These are phyloP conservation scores for Patella caerulea DNA, from an alignment of 2,888 invertebrate species.

Conservation along the genomic window DNA sequence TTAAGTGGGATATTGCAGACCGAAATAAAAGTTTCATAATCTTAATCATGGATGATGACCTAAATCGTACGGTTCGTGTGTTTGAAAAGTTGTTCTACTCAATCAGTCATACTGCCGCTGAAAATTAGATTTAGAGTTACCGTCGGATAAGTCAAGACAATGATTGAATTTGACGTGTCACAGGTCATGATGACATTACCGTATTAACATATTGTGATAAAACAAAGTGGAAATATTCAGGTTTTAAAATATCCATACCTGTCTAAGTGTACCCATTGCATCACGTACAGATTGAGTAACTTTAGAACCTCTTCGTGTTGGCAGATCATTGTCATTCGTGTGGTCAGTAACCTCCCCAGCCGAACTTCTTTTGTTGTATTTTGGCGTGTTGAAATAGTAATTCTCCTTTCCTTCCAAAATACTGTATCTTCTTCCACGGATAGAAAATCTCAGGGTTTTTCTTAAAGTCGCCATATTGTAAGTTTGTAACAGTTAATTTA, in stretches of 20 bases:
- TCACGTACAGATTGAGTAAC: conserved; percentile 58
- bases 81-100: too few relatives aligned
- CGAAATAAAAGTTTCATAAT: too few relatives aligned
- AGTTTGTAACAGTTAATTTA: neutral
- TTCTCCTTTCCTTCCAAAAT: conserved; percentile 53
- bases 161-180: too few relatives aligned
- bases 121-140: too few relatives aligned
- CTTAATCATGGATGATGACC: too few relatives aligned
- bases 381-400: conserved; percentile 47
- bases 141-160: too few relatives aligned
- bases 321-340: neutral
- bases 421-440: conserved; percentile 48
- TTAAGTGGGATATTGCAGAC: too few relatives aligned
- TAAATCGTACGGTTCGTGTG: too few relatives aligned
- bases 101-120: too few relatives aligned
- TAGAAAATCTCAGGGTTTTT: conserved; percentile 46
- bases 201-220: too few relatives aligned
- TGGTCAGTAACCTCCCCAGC: neutral
- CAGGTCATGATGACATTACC: too few relatives aligned
- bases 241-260: conserved; percentile 38
- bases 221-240: too few relatives aligned
- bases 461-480: conserved; percentile 34
- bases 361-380: conserved; percentile 25
- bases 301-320: conserved; percentile 43
- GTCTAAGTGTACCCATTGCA: conserved; percentile 59